Evolutionary conservation across 1,140 invertebrate genomes (phyloP).

Genomic region (Lepidurus apus): DNA sequence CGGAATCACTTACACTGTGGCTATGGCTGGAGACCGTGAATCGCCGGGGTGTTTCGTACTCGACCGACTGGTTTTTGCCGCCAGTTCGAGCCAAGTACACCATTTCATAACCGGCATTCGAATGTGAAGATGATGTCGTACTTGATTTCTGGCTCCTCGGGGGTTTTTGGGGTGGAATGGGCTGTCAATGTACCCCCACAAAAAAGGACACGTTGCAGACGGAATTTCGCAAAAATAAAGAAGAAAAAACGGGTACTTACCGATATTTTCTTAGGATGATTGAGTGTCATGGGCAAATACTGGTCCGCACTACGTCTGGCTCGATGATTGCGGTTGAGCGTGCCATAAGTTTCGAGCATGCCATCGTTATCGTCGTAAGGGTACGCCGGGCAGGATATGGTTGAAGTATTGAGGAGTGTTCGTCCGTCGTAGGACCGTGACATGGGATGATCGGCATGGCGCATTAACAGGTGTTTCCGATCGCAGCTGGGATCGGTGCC

Average conservation of each 20-base stretch:
- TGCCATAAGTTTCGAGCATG: background rate
- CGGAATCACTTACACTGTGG: background rate
- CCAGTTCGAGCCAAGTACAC: conserved; percentile 32
- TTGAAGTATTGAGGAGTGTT: conserved; percentile 24
- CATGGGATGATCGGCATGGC: conserved; percentile 20
- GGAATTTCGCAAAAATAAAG: background rate
- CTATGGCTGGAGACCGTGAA: background rate
- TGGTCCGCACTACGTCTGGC: conserved; percentile 32
- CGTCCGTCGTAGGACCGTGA: conserved; percentile 33
- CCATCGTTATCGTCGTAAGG: conserved; percentile 24
- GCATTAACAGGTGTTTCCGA: background rate
- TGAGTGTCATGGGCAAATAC: conserved; percentile 30
- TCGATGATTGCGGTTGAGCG: conserved; percentile 28
- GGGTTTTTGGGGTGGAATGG: conserved; percentile 31
- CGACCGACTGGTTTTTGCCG: background rate
- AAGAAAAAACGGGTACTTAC: conserved; percentile 27
- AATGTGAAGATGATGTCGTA: conserved; percentile 23
- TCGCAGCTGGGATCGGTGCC: background rate
- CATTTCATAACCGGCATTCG: conserved; percentile 28
- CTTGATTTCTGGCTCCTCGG: conserved; percentile 25
- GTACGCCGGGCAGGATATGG: conserved; percentile 21
- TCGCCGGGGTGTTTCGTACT: background rate
- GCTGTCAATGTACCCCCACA: background rate
- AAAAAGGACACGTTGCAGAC: background rate
- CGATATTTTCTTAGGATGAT: conserved; percentile 27